Base-by-base conservation (phyloP, 2,888 invertebrate species). In the Meiosimyza platycephala region DNA sequence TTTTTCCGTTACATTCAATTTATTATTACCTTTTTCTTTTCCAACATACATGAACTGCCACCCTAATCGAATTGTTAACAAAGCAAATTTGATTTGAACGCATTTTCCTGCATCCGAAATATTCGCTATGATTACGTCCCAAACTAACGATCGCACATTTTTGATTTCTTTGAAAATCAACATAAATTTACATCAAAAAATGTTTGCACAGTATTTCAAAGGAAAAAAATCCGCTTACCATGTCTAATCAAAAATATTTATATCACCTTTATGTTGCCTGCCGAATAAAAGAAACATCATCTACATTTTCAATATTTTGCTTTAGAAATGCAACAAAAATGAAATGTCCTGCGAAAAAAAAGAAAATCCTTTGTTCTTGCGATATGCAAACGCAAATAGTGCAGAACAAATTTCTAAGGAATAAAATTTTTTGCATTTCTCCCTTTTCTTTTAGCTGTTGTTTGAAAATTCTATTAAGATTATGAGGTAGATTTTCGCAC, bases 401-500 rank as follows among this genome's bases (percentile, higher is more conserved):
- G 71, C 65, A 48, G 63, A 68, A 73, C 68, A 52, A 50, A 33
- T 64, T 16, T 12, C 11, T 50, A 55, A 11, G 64, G 13, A 55
- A 16, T 28, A 13, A 9, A 12, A 40, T 55, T 62, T n/a, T 40
- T 33, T 57, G 6, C 60, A 18, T 60, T 48, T n/a, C 22, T n/a
- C 51, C 50, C n/a, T 16, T 48, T 47, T 55, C 50, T 6, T 22
- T 33, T 33, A 47, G 33, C 47, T 62, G 52, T 70, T 54, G 40
- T 9, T 28, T n/a, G 70, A 33, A 60, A 70, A 60, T 71, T 75
- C 60, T 28, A 67, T 60, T 52, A 67, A 51, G 72, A 72, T 72
- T 74, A 63, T 71, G 71, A 77, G 76, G 72, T 73, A 75, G 75
- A 79, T 76, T 74, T 79, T 79, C 77, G 75, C 77, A 78, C 77